Evolutionary conservation across 2,113 vertebrate species (phyloP), one percentile per base, ranked within the genome.

Genomic region (Tricholaema leucomelas): DNA sequence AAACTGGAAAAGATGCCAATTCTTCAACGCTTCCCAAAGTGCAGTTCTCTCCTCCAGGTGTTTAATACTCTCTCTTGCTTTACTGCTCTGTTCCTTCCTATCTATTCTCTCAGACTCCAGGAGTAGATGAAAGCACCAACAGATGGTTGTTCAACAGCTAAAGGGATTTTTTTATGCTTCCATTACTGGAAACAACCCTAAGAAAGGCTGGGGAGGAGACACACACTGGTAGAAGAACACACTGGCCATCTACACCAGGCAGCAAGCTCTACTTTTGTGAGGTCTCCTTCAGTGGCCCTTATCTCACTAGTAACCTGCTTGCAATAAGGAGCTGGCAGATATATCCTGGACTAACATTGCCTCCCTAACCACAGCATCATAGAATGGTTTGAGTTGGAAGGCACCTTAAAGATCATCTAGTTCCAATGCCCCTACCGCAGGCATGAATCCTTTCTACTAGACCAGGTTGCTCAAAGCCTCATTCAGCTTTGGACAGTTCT

Each of bases 231-330:
- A 60, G 33, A 70, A 58, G 11, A 59, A 31, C 33, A 40, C 17
- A 20, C 5, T 3, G 1, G 3, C 17, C 20, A 56, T 16, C 50
- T 10, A 54, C 42, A 38, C 15, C 17, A 50, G 42, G 25, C 33
- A 85, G 50, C 61, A 60, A 60, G 16, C 38, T 58, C 24, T 44
- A 4, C 27, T 5, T 24, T 48, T 15, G 2, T 0, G 2, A 21
- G 6, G 2, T 28, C 24, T 40, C n/a, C 61, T 46, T 40, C 14
- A 17, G 9, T 0, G 1, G 36, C 44, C 14, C 61, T 48, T 4
- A 1, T 3, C 18, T 48, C 8, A 3, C 19, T 8, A 12, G 15
- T 6, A 44, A 36, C 40, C 27, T 30, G 10, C 17, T 48, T 24
- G 4, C 31, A 36, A 27, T 0, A 8, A 48, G 46, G 35, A 16